A percentile compares a stretch with the other conserved stretches of the same genome.
Conservation (phyloP, 2,113 vertebrate genomes). For the Oreochromis aureus region DNA sequence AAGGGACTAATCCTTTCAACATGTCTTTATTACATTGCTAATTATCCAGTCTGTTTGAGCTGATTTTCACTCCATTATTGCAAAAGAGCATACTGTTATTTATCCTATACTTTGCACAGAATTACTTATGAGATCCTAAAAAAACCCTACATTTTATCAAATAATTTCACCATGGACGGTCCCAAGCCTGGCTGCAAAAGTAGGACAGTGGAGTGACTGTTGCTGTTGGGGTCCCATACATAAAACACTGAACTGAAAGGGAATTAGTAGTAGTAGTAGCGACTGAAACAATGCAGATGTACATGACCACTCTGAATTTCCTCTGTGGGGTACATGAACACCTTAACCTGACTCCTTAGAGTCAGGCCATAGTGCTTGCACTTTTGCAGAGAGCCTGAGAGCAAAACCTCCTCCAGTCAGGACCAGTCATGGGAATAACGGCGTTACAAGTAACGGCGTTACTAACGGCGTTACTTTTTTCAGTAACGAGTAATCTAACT, state of each 20-base stretch:
- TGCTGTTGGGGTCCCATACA: background rate
- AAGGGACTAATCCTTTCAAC: background rate
- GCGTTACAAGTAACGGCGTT: too few species aligned
- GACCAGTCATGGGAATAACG: too few species aligned
- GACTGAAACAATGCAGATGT: background rate
- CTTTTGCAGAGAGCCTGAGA: background rate
- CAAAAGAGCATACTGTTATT: background rate
- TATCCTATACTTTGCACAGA: background rate
- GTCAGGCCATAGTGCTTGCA: background rate
- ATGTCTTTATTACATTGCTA: conserved; percentile 18
- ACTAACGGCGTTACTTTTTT: too few species aligned
- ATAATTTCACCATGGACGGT: background rate
- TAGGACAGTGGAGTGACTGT: background rate
- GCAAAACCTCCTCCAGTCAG: background rate
- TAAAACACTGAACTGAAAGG: too few species aligned
- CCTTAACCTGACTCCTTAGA: background rate
- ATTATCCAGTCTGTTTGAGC: background rate
- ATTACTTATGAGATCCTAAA: background rate
- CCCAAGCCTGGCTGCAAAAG: background rate
- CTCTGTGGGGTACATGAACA: background rate
- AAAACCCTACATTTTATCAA: rapidly evolving
- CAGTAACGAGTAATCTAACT: too few species aligned
- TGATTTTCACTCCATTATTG: background rate
- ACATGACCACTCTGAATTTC: background rate
- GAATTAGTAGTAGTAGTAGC: too few species aligned